Evolutionary conservation across 2,113 vertebrate genomes (phyloP).

Genomic region (Tauraco erythrolophus): DNA sequence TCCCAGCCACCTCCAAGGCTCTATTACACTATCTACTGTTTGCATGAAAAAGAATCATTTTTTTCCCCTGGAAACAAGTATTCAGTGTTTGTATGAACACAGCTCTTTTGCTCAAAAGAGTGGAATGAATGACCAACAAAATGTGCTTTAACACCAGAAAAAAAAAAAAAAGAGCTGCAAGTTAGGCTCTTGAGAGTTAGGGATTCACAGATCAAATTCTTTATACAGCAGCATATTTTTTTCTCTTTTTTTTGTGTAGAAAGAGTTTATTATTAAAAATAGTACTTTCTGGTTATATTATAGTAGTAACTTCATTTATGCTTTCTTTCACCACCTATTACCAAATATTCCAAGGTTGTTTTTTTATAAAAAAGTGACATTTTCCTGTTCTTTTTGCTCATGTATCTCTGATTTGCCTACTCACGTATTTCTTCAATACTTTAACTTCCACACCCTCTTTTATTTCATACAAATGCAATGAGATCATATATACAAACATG

Average conservation of each 20-base stretch:
- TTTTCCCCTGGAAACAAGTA: background rate
- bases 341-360: background rate
- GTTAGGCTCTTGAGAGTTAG: background rate
- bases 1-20: background rate
- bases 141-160: background rate
- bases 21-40: background rate
- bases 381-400: background rate
- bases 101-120: background rate
- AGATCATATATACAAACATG: background rate
- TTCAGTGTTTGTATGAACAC: background rate
- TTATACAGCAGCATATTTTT: background rate
- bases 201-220: background rate
- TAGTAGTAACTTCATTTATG: background rate
- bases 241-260: background rate
- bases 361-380: background rate
- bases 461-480: background rate
- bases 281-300: background rate
- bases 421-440: background rate
- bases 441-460: background rate
- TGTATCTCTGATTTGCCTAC: background rate
- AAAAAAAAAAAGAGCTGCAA: background rate
- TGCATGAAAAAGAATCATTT: background rate
- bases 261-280: background rate
- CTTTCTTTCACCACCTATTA: background rate
- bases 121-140: slow-evolving; percentile 27